Conservation (phyloP, 2,797 vertebrate species). For the Petrocephalus schoutedeni region DNA sequence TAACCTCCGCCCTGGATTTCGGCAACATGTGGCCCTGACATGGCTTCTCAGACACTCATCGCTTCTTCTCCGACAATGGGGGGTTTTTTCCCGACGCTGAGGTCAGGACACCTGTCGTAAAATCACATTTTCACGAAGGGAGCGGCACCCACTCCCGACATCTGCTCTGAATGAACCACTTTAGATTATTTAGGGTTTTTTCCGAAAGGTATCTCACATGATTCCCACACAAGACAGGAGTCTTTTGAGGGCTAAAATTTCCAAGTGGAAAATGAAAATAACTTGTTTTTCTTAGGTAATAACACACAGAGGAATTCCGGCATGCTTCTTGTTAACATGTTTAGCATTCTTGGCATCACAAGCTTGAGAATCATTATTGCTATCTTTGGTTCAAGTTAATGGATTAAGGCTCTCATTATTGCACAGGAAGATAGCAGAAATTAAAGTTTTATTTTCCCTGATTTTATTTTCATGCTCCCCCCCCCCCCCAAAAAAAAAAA, state of each 20-base stretch:
- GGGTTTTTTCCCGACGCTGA: background rate
- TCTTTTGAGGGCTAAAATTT: background rate
- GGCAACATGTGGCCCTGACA: background rate
- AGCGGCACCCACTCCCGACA: background rate
- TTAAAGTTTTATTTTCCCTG: constrained; percentile 1
- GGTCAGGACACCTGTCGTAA: constrained; percentile 7
- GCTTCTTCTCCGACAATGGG: background rate
- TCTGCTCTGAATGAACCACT: background rate
- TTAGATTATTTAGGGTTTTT: background rate
- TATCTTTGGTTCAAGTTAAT: background rate
- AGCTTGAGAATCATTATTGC: background rate
- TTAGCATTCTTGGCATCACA: background rate
- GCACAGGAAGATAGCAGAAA: background rate
- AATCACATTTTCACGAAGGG: background rate
- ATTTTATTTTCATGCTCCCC: background rate
- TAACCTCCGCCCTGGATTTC: constrained; percentile 14
- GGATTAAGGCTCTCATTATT: background rate
- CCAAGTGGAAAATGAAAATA: background rate
- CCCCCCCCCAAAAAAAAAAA: background rate
- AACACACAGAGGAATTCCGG: background rate
- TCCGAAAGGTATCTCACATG: background rate
- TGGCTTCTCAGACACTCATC: background rate
- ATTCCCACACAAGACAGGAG: background rate
- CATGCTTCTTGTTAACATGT: background rate
- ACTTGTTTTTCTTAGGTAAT: background rate